These are phyloP conservation scores for Apotomis capreana DNA, from an alignment of 2,888 invertebrate species.

Conservation along the genomic window DNA sequence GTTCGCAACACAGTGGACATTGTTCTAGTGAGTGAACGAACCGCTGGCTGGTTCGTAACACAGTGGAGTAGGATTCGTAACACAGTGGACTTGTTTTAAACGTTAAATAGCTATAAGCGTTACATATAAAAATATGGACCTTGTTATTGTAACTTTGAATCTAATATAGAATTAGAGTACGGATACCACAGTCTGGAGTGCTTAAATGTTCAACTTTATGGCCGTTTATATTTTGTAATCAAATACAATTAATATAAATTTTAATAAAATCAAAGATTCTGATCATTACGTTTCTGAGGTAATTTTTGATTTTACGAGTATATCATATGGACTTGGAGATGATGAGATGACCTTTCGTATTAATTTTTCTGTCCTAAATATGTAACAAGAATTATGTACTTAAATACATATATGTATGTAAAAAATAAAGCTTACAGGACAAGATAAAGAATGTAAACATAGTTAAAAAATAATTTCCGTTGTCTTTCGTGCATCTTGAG, in stretches of 20 bases:
- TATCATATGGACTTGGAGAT: too few relatives aligned
- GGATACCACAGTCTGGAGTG: constrained; percentile 8
- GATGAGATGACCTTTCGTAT: too few relatives aligned
- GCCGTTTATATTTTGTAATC: not conserved
- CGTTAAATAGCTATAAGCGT: constrained; percentile 20
- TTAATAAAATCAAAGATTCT: not conserved
- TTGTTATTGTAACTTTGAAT: constrained; percentile 29
- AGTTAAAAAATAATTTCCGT: too few relatives aligned
- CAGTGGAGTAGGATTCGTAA: constrained; percentile 6
- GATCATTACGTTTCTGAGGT: too few relatives aligned
- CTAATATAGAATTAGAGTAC: constrained; percentile 22
- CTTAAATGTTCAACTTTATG: not conserved
- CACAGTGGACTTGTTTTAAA: constrained; percentile 15
- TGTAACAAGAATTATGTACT: too few relatives aligned
- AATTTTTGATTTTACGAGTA: too few relatives aligned
- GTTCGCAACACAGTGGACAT: constrained; percentile 19
- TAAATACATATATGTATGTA: too few relatives aligned
- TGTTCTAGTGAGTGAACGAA: constrained; percentile 64
- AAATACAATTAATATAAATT: not conserved
- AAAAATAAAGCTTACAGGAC: too few relatives aligned
- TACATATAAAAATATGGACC: constrained; percentile 16
- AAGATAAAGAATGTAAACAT: too few relatives aligned
- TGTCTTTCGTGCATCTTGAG: too few relatives aligned
- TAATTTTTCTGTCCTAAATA: too few relatives aligned
- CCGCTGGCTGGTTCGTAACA: constrained; percentile 4